Conservation (phyloP, 1,140 invertebrate genomes). For the Pogonomyrmex californicus region DNA sequence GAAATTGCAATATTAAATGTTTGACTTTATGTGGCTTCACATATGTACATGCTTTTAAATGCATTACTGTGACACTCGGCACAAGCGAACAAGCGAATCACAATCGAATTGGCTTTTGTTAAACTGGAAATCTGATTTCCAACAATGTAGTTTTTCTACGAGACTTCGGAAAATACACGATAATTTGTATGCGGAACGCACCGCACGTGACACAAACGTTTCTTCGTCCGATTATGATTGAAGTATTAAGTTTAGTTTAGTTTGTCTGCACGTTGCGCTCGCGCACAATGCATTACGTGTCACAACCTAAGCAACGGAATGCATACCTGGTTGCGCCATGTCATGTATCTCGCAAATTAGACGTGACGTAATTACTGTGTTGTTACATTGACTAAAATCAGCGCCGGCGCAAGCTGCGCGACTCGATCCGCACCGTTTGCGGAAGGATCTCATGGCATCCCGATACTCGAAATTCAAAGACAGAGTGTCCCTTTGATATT, state of each 20-base stretch:
- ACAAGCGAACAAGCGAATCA: not conserved
- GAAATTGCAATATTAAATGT: not conserved
- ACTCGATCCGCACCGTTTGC: constrained; percentile 56
- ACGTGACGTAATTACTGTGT: constrained; percentile 54
- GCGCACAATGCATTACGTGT: constrained; percentile 12
- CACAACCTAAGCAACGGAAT: constrained; percentile 21
- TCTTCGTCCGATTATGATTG: not conserved
- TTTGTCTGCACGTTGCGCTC: not conserved
- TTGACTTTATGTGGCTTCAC: not conserved
- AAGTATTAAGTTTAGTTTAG: constrained; percentile 36
- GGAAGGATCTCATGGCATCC: constrained; percentile 53
- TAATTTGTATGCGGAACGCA: not conserved
- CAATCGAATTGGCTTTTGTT: not conserved
- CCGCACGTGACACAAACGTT: not conserved
- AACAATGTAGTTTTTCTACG: not conserved
- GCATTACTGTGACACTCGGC: not conserved
- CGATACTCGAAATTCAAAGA: constrained; percentile 64
- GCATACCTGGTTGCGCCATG: constrained; percentile 1
- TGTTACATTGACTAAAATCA: constrained; percentile 52
- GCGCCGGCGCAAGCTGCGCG: constrained; percentile 19
- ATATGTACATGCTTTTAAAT: not conserved
- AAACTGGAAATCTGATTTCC: not conserved
- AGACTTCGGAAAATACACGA: not conserved
- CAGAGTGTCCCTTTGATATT: constrained; percentile 65
- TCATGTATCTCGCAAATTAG: constrained; percentile 52